Conservation (phyloP, 2,113 vertebrate species). For the Oreochromis tanganicae region DNA sequence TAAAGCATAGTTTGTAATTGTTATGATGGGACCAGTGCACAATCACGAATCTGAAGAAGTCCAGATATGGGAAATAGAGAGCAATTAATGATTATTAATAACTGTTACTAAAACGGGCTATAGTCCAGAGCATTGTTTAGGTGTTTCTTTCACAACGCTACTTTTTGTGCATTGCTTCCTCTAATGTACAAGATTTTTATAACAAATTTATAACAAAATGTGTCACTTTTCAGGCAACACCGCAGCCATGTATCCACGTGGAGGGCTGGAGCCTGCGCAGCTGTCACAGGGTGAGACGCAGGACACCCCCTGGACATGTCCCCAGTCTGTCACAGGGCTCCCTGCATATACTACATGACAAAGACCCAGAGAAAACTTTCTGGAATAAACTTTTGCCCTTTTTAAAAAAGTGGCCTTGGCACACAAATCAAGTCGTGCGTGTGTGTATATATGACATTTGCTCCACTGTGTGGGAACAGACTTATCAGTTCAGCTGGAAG, state of each 20-base stretch:
- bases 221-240: neutral
- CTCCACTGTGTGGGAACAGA: slow-evolving; percentile 57
- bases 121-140: neutral
- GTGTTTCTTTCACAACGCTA: neutral
- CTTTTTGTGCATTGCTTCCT: neutral
- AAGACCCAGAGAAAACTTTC: neutral
- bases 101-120: neutral
- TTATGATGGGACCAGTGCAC: neutral
- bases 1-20: neutral
- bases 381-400: neutral
- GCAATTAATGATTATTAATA: neutral
- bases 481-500: slow-evolving; percentile 69
- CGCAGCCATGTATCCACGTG: neutral
- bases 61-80: neutral
- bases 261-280: neutral
- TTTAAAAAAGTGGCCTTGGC: neutral
- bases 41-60: neutral
- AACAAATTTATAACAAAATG: neutral
- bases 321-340: neutral
- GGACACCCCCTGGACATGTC: neutral
- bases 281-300: neutral
- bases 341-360: neutral
- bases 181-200: neutral
- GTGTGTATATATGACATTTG: neutral
- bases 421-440: neutral